Evolutionary conservation across 2,113 vertebrate species (phyloP), one percentile per base, ranked within the genome.

Genomic region (Peromyscus leucopus): DNA sequence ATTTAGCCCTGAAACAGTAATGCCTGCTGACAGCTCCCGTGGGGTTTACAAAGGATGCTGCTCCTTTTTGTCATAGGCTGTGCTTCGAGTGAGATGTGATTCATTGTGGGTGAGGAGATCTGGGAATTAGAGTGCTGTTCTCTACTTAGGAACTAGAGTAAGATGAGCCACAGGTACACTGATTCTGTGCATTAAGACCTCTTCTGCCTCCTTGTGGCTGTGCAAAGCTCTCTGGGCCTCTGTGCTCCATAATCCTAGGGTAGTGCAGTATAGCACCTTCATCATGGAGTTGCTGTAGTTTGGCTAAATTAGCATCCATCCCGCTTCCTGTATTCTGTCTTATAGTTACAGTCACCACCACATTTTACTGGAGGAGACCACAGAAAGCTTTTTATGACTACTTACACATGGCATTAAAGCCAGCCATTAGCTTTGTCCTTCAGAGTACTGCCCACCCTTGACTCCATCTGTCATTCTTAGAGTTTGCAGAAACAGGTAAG

Each of bases 271-370:
- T 11, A 5, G 48, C 12, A 1, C 59, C 33, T 8, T 5, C 36
- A 15, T 76, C 31, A 11, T 33, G 42, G 55, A 85, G 28, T 10
- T 19, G 5, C 33, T 28, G 0, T 17, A 5, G 7, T 0, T 0
- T 28, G 19, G 39, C 63, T 51, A 63, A n/a, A 24, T 69, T 15
- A 57, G 26, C 22, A 13, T 7, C 57, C 6, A 8, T 36, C 16
- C 12, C 2, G 0, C 76, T 4, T 59, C 11, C 48, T 3, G 19
- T 63, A 48, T 1, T 5, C 12, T 11, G 39, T 31, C 3, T 33
- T 55, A 4, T 39, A 39, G 7, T 19, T 33, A 16, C 9, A 46
- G 39, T 88, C 16, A 48, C 33, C 1, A n/a, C 46, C 33, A 24
- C 6, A 0, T 33, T 85, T 48, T 71, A 72, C 75, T 80, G 21